Base-by-base conservation (phyloP, 2,113 vertebrate genomes). In the Podilymbus podiceps region DNA sequence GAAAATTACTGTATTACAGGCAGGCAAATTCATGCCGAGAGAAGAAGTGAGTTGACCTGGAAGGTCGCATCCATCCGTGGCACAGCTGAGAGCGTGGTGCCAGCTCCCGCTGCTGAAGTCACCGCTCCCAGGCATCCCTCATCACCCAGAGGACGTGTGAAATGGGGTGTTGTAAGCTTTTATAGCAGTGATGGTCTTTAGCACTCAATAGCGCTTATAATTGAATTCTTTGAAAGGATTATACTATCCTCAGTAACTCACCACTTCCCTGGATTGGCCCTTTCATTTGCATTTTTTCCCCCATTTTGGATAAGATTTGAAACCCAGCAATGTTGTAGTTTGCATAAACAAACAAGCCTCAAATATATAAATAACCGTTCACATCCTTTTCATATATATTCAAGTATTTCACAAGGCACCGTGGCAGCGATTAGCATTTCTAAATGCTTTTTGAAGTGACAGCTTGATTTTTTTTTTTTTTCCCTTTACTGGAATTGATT, bases 401-500 rank as follows among this genome's bases (percentile, higher is more conserved):
- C 94, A 95, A 97, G 93, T 91, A 93, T 76, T 83, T 93, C 93
- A 96, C 80, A 90, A 93, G 87, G 95, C 58, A 78, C 35, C 3
- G 4, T 82, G 67, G 86, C 77, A 90, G 50, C 42, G 74, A 46
- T 66, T 60, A 77, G 80, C 72, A 56, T 68, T 93, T 92, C 52
- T 47, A 89, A 89, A 80, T 19, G 59, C 63, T 89, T 88, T 83
- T n/a, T 87, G 50, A 86, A 81, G 52, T 11, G 24, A 83, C 1
- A 9, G 82, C 35, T 63, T 56, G 89, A 35, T 78, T 9, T 8
- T 64, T 71, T 33, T 30, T 47, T n/a, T n/a, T n/a, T n/a, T n/a
- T n/a, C n/a, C n/a, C 74, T 86, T 98, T 96, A 98, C 64, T 97
- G 97, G 67, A 98, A 98, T 4, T 93, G 96, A 62, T 97, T 98